phyloP scores from a whole-genome alignment of 1,140 invertebrate genomes.

The Lepidurus arcticus region DNA sequence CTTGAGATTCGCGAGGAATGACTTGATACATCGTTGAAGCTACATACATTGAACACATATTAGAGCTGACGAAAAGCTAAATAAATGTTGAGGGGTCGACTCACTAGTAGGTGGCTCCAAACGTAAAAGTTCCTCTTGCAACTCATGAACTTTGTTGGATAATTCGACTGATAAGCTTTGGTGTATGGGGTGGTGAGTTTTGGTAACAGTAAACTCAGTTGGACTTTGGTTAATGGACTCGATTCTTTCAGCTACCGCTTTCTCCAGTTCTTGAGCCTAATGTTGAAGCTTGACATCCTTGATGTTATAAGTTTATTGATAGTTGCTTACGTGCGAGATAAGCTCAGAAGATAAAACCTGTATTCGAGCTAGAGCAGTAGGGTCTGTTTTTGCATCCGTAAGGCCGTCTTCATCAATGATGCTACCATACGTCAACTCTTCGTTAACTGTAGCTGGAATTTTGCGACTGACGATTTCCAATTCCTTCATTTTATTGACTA shows the following conservation, averaged over 20 bases:
- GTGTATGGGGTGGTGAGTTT: constrained; percentile 32
- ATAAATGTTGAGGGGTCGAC: neutral
- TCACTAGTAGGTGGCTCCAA: constrained; percentile 44
- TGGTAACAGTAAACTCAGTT: constrained; percentile 37
- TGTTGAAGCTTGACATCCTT: constrained; percentile 27
- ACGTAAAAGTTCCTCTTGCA: constrained; percentile 43
- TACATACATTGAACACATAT: neutral
- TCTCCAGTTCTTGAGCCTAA: constrained; percentile 45
- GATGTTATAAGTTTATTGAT: neutral
- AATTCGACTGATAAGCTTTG: constrained; percentile 37
- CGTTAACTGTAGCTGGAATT: neutral
- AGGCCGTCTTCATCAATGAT: neutral
- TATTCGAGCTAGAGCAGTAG: constrained; percentile 39
- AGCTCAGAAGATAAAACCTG: constrained; percentile 46
- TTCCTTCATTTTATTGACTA: constrained; percentile 43
- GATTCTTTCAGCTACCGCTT: constrained; percentile 40
- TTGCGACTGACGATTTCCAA: constrained; percentile 39
- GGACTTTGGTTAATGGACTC: constrained; percentile 38
- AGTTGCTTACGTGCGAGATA: constrained; percentile 42
- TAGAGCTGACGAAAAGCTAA: neutral
- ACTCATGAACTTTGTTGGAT: constrained; percentile 44
- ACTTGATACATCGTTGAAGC: constrained; percentile 19
- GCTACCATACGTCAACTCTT: neutral
- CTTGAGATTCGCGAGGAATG: neutral
- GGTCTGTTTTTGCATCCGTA: neutral